These are phyloP conservation scores for Aquatica leii DNA, from an alignment of 2,888 invertebrate species.

Conservation along the genomic window DNA sequence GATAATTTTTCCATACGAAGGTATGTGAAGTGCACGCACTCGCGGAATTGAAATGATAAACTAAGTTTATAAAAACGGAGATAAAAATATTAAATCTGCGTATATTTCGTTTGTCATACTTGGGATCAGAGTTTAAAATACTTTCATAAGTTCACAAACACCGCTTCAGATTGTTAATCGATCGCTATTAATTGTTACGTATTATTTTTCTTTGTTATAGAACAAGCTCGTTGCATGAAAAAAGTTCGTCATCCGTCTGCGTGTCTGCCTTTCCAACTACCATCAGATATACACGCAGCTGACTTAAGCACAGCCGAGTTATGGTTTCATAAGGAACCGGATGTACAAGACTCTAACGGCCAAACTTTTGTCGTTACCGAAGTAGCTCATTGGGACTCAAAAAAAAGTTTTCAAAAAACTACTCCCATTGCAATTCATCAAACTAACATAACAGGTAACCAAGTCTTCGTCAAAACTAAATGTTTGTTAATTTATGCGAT, in stretches of 20 bases:
- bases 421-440: slow-evolving; percentile 81
- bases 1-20: slow-evolving; percentile 81
- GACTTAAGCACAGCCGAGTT: slow-evolving; percentile 81
- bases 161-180: not conserved
- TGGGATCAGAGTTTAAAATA: no score
- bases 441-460: slow-evolving; percentile 71
- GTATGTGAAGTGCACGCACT: slow-evolving; percentile 64
- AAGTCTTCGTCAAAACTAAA: not conserved
- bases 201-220: slow-evolving; percentile 51
- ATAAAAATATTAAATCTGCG: not conserved
- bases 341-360: slow-evolving; percentile 71
- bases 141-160: no score
- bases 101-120: not conserved
- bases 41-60: not conserved
- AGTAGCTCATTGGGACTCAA: slow-evolving; percentile 76
- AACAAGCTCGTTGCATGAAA: slow-evolving; percentile 63
- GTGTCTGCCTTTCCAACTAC: slow-evolving; percentile 80
- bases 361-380: slow-evolving; percentile 83
- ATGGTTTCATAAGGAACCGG: slow-evolving; percentile 80
- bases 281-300: slow-evolving; percentile 76
- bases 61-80: not conserved
- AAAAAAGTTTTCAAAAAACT: slow-evolving; percentile 77
- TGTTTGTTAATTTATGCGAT: not conserved
- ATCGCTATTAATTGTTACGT: slow-evolving; percentile 29
- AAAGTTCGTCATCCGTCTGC: slow-evolving; percentile 69